Evolutionary conservation across 2,888 invertebrate species (phyloP), one percentile per base, ranked within the genome.

Genomic region (Myathropa florea): DNA sequence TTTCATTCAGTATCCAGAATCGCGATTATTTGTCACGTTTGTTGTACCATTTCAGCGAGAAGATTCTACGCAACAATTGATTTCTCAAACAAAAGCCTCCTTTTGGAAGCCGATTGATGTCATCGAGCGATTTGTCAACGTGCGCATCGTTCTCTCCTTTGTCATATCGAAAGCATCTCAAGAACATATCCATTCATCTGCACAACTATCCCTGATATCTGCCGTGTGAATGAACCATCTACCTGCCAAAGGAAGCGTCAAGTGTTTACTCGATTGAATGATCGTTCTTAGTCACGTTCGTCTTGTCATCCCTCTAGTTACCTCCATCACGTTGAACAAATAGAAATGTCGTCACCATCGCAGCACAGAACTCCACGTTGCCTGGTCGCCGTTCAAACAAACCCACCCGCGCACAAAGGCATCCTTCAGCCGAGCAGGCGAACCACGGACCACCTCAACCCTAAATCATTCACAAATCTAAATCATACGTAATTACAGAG

Each of bases 401-500:
- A 46, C n/a, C 39, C n/a, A n/a, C 39, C 39, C 39, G 39, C 39
- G 39, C n/a, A 46, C 39, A 46, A 46, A 4, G 39, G 39, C 39
- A 26, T 46, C 28, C 46, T 67, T 30, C 21, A 55, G 6, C 26
- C 60, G 28, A 21, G 18, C 23, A 30, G 55, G 4, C 1, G 24
- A 39, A 14, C 26, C 33, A 59, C 64, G 18, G 28, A 36, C 33
- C 26, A 75, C 39, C 71, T 81, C 59, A 70, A 75, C 26, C 70
- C 65, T 71, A 63, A 79, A 64, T 68, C 68, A 64, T 68, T 23
- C 75, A 57, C 75, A 68, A 53, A 83, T 75, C 80, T 84, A 80
- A 81, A 84, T 84, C 80, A 81, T 71, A 77, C 81, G 63, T 81
- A 68, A 85, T 85, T 81, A 72, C 67, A 30, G 61, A 68, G 76